Percentiles rank a stretch among this genome's conserved stretches.
These are phyloP conservation scores for Ochropacha duplaris DNA, from an alignment of 2,888 invertebrate genomes.

Conservation along the genomic window DNA sequence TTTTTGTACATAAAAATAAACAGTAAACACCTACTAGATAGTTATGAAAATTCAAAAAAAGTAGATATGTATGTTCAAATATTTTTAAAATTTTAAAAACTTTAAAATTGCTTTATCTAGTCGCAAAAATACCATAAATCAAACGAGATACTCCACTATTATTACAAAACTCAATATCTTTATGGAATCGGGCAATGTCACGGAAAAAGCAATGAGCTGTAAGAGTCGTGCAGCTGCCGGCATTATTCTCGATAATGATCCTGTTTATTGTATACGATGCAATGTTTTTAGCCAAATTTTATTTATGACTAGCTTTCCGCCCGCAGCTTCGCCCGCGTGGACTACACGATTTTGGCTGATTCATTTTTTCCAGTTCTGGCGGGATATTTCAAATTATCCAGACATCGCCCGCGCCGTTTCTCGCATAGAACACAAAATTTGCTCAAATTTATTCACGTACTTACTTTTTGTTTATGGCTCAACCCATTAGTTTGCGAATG, in stretches of 20 bases:
- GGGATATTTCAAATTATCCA: too few relatives aligned
- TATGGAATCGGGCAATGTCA: slow-evolving; percentile 75
- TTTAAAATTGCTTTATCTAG: slow-evolving; percentile 15
- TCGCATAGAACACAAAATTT: too few relatives aligned
- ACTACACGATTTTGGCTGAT: neutral
- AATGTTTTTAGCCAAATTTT: slow-evolving; percentile 41
- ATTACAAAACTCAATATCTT: slow-evolving; percentile 71
- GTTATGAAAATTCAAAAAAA: too few relatives aligned
- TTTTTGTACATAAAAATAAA: too few relatives aligned
- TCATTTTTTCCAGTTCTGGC: too few relatives aligned
- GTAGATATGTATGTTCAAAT: neutral
- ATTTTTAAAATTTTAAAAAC: neutral
- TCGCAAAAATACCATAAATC: slow-evolving; percentile 41
- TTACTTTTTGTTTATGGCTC: too few relatives aligned
- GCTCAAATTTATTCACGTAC: too few relatives aligned
- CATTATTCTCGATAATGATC: slow-evolving; percentile 58
- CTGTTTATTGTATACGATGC: slow-evolving; percentile 51
- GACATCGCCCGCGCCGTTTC: too few relatives aligned
- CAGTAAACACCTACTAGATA: too few relatives aligned
- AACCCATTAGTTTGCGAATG: too few relatives aligned
- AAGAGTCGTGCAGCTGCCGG: slow-evolving; percentile 70
- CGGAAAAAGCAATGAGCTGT: slow-evolving; percentile 79
- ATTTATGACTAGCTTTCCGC: too few relatives aligned
- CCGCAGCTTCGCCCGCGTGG: too few relatives aligned
- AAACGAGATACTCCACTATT: slow-evolving; percentile 47